Evolutionary conservation across 2,888 invertebrate species (phyloP).

Genomic region (Chalcis sispes): DNA sequence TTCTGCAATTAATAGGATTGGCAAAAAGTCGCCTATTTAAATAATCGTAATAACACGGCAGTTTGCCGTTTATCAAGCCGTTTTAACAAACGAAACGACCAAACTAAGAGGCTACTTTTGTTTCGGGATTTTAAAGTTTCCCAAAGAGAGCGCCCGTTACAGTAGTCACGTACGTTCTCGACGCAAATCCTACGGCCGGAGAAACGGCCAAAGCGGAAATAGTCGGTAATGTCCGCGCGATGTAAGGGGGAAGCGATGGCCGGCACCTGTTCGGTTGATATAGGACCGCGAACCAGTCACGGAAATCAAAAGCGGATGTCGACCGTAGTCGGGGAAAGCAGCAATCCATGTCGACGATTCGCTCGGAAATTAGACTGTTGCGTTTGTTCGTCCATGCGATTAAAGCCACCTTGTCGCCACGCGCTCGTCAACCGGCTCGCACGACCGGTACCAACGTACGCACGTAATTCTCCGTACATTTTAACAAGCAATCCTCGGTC

Average conservation of each 20-base stretch:
- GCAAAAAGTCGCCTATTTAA: no score
- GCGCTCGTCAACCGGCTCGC: not conserved
- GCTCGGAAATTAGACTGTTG: slow-evolving; percentile 53
- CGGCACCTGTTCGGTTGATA: slow-evolving; percentile 63
- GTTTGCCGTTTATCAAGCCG: no score
- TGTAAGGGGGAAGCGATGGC: slow-evolving; percentile 55
- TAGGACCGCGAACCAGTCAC: slow-evolving; percentile 49
- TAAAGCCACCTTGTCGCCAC: slow-evolving; percentile 49
- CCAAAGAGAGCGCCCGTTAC: no score
- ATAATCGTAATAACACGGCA: no score
- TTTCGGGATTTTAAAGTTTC: no score
- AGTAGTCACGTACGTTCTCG: no score
- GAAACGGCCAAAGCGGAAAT: not conserved
- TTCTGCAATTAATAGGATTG: no score
- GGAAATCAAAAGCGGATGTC: slow-evolving; percentile 75
- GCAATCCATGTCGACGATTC: slow-evolving; percentile 64
- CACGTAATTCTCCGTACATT: not conserved
- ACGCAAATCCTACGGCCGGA: not conserved
- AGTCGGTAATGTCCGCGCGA: slow-evolving; percentile 38
- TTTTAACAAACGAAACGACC: no score
- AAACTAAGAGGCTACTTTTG: no score
- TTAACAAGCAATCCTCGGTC: not conserved
- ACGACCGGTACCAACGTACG: not conserved
- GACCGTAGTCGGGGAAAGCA: slow-evolving; percentile 67
- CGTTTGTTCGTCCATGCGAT: slow-evolving; percentile 47